phyloP scores from a whole-genome alignment of 2,113 vertebrate species.

The Periophthalmodon schlosseri region DNA sequence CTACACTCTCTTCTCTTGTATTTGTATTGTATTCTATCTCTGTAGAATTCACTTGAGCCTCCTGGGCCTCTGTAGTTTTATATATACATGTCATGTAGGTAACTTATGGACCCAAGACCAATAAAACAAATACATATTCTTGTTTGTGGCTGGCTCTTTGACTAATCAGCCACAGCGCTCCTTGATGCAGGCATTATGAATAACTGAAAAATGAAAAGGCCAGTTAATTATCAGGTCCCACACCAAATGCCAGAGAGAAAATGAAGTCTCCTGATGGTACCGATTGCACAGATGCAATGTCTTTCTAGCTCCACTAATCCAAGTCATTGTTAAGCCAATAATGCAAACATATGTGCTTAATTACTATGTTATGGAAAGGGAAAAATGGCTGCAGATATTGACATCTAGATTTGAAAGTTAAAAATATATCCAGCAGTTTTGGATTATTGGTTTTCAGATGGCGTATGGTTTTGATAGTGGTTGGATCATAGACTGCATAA shows the following conservation, averaged over 20 bases:
- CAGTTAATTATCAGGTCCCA: slow-evolving; percentile 66
- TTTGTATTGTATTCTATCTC: neutral
- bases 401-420: no score
- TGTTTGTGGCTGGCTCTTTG: slow-evolving; percentile 46
- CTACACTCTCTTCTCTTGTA: neutral
- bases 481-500: no score
- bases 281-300: slow-evolving; percentile 58
- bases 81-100: neutral
- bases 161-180: slow-evolving; percentile 44
- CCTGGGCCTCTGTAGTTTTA: neutral
- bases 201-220: slow-evolving; percentile 60
- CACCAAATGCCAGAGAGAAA: slow-evolving; percentile 70
- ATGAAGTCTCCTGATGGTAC: slow-evolving; percentile 59
- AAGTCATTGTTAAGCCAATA: slow-evolving; percentile 53
- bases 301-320: slow-evolving; percentile 49
- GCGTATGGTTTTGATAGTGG: no score
- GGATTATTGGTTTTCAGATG: no score
- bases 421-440: no score
- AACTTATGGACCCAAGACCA: slow-evolving; percentile 8
- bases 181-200: slow-evolving; percentile 26
- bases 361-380: slow-evolving; percentile 61
- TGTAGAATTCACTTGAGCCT: neutral
- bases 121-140: slow-evolving; percentile 21
- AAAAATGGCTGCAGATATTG: neutral
- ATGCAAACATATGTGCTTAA: slow-evolving; percentile 67